phyloP scores from a whole-genome alignment of 2,888 invertebrate genomes.

The Epinotia brunnichana region DNA sequence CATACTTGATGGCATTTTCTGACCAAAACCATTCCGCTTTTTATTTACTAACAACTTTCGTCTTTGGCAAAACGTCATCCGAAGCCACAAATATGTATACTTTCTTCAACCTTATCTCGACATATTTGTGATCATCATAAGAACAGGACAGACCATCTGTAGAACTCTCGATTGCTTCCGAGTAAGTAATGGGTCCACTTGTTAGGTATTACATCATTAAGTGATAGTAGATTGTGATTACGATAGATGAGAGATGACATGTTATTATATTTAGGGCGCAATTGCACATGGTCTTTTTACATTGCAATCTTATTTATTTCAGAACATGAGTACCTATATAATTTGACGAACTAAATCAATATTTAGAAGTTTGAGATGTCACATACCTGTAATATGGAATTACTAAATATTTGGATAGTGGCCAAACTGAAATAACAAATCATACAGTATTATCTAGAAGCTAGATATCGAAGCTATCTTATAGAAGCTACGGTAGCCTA shows the following conservation, averaged over 20 bases:
- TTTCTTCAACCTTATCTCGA: background rate
- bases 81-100: background rate
- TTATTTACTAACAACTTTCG: background rate
- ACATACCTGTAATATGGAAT: too few relatives aligned
- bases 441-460: too few relatives aligned
- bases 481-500: too few relatives aligned
- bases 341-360: too few relatives aligned
- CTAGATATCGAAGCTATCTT: too few relatives aligned
- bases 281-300: too few relatives aligned
- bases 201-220: constrained; percentile 3
- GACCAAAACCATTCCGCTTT: constrained; percentile 2
- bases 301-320: too few relatives aligned
- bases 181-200: constrained; percentile 7
- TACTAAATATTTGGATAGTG: too few relatives aligned
- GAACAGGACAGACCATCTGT: constrained; percentile 2
- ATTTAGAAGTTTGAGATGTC: too few relatives aligned
- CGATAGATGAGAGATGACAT: constrained; percentile 4
- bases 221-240: background rate
- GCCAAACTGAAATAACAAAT: too few relatives aligned
- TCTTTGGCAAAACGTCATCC: constrained; percentile 1
- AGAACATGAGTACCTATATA: too few relatives aligned
- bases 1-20: constrained; percentile 24
- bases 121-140: background rate
- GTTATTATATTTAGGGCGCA: background rate
- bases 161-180: constrained; percentile 1